phyloP scores from a whole-genome alignment of 2,888 invertebrate species.

The Alcis repandata region DNA sequence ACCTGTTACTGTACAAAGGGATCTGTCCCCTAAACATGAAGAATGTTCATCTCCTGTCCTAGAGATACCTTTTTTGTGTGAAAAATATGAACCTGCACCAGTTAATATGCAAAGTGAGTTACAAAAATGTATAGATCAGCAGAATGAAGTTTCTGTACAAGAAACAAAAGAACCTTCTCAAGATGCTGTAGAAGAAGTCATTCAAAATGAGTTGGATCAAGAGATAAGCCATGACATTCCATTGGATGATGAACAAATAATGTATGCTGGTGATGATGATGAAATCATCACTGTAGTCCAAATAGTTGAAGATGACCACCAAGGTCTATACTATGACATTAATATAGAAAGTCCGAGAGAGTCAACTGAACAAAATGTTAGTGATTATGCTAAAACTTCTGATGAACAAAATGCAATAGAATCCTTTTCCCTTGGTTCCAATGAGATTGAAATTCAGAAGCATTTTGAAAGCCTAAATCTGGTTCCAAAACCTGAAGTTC shows the following conservation, averaged over 20 bases:
- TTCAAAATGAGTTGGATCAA: conserved; percentile 44
- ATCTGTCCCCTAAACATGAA: conserved; percentile 12
- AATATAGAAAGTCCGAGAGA: conserved; percentile 73
- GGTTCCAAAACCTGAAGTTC: conserved; percentile 53
- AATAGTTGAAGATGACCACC: conserved; percentile 82
- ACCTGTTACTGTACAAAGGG: conserved; percentile 50
- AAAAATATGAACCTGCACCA: conserved; percentile 42
- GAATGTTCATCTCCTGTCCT: conserved; percentile 33
- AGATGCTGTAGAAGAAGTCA: conserved; percentile 38
- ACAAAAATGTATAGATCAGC: conserved; percentile 41
- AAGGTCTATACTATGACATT: conserved; percentile 76
- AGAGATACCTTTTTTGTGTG: conserved; percentile 47
- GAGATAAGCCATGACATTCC: conserved; percentile 58
- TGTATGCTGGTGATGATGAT: conserved; percentile 77
- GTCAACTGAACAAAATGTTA: conserved; percentile 42
- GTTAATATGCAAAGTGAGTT: conserved; percentile 18
- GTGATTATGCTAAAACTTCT: conserved; percentile 43
- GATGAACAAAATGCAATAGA: conserved; percentile 45
- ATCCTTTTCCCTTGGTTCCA: conserved; percentile 23
- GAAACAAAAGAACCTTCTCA: conserved; percentile 39
- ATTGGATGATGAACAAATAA: conserved; percentile 66
- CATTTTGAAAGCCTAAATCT: conserved; percentile 78
- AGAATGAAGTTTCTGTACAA: conserved; percentile 37
- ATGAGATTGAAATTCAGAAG: conserved; percentile 70
- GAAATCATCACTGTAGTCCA: conserved; percentile 83